phyloP scores from a whole-genome alignment of 2,888 invertebrate genomes.

The Cantharis lateralis region DNA sequence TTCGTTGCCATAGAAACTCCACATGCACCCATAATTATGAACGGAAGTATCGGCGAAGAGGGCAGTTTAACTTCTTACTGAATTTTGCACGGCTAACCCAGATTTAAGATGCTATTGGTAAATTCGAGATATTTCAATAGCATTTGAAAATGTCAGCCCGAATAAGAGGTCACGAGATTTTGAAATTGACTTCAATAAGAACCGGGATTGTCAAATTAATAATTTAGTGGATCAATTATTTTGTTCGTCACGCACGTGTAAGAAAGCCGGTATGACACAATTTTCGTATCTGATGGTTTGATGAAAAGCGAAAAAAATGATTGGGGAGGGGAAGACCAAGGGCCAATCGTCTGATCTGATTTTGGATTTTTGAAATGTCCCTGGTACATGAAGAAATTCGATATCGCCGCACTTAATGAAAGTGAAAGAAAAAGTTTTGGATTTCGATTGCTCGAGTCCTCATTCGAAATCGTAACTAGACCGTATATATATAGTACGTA shows the following conservation, averaged over 20 bases:
- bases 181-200: not conserved
- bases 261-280: not conserved
- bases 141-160: not conserved
- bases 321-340: not conserved
- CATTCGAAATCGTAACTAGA: not conserved
- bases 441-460: not conserved
- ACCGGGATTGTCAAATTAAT: not conserved
- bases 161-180: not conserved
- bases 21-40: not conserved
- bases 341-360: accelerated
- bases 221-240: not conserved
- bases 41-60: not conserved
- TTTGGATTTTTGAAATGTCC: not conserved
- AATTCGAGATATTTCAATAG: not conserved
- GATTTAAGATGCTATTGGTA: not conserved
- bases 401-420: not conserved
- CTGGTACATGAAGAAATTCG: not conserved
- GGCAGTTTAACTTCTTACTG: not conserved
- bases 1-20: not conserved
- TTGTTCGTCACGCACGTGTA: not conserved
- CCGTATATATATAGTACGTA: not conserved
- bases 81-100: not conserved
- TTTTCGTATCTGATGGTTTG: not conserved
- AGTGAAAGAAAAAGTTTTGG: not conserved
- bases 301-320: too few species aligned